A percentile compares a stretch with the other conserved stretches of the same genome.
Conservation (phyloP, 2,888 invertebrate species). For the Dasypogon diadema region DNA sequence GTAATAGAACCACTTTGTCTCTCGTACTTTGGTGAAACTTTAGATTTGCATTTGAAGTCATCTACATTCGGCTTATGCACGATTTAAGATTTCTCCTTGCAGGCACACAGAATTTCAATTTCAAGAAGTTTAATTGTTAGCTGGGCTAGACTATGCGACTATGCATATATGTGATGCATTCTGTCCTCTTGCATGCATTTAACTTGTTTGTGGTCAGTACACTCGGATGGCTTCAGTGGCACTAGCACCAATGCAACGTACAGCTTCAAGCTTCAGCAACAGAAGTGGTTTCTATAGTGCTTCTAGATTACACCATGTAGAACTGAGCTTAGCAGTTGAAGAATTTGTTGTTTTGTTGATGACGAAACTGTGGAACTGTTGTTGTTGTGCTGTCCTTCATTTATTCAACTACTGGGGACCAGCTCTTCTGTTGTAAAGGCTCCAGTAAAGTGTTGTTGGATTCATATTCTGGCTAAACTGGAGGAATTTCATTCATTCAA, state of each 20-base stretch:
- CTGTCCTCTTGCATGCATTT: constrained; percentile 32
- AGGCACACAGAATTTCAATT: constrained; percentile 37
- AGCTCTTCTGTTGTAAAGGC: constrained; percentile 2
- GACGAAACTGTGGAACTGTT: background rate
- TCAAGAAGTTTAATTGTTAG: constrained; percentile 38
- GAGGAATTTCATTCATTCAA: constrained; percentile 37
- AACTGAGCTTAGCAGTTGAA: constrained; percentile 27
- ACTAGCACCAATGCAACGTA: background rate
- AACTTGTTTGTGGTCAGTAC: constrained; percentile 39
- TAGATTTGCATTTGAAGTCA: constrained; percentile 28
- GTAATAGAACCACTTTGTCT: constrained; percentile 3
- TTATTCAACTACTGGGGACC: constrained; percentile 21
- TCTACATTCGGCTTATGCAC: constrained; percentile 15
- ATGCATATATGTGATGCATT: constrained; percentile 15
- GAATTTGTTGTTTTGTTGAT: constrained; percentile 22
- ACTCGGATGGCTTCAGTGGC: constrained; percentile 17
- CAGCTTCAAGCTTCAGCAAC: constrained; percentile 23
- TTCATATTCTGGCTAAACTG: constrained; percentile 37
- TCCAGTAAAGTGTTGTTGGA: constrained; percentile 29
- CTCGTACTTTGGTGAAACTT: constrained; percentile 28
- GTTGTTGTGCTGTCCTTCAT: constrained; percentile 16
- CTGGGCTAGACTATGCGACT: constrained; percentile 1
- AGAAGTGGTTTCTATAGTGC: constrained; percentile 27
- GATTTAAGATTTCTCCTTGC: constrained; percentile 30
- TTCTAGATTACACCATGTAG: constrained; percentile 30